Evolutionary conservation across 2,797 vertebrate genomes (phyloP).

Genomic region (Tragelaphus eurycerus): DNA sequence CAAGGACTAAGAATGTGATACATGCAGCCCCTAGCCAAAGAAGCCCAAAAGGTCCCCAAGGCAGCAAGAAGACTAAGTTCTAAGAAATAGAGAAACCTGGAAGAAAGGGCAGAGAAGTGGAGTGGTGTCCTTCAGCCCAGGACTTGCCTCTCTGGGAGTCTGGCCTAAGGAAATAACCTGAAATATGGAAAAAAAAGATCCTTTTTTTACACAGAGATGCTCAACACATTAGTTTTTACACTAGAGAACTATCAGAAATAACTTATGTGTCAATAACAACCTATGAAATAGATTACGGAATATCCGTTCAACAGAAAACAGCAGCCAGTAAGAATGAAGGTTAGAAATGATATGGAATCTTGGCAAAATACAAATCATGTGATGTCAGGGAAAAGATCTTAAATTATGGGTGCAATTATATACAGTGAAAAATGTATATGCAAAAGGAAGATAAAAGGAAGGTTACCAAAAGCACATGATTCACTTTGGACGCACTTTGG

Average conservation of each 20-base stretch:
- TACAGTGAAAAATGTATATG: not conserved
- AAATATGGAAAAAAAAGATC: not conserved
- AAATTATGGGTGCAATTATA: not conserved
- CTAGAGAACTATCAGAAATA: not conserved
- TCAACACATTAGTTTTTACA: not conserved
- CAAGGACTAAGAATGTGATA: not conserved
- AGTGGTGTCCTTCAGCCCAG: not conserved
- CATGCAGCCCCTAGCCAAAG: not conserved
- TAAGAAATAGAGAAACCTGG: not conserved
- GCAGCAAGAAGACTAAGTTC: not conserved
- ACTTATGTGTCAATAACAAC: not conserved
- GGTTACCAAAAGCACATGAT: not conserved
- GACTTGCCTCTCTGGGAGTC: not conserved
- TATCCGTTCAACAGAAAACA: not conserved
- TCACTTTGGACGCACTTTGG: rapidly evolving
- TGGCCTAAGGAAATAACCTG: not conserved
- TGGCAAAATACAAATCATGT: not conserved
- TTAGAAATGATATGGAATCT: not conserved
- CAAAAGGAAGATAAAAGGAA: not conserved
- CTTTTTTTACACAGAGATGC: not conserved
- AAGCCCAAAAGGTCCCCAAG: no score
- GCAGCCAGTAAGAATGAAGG: not conserved
- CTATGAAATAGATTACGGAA: not conserved
- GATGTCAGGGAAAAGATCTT: not conserved
- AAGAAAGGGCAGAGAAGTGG: not conserved